Conservation (phyloP, 2,797 vertebrate genomes). For the Crax fasciolata region DNA sequence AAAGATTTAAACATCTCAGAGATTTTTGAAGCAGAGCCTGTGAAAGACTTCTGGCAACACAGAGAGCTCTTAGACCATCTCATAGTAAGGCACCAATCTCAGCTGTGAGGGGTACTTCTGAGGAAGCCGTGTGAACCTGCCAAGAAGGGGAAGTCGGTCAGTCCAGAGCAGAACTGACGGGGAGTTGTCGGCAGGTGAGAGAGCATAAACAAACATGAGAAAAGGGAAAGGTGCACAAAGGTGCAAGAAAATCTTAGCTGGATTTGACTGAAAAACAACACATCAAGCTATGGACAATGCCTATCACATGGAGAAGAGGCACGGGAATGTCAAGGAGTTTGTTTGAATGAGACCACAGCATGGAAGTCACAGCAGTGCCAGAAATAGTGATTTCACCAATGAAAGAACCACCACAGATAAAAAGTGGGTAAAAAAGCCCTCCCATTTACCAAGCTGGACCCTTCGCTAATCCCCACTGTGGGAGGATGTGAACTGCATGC, state of each 20-base stretch:
- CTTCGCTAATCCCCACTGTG: constrained; percentile 40
- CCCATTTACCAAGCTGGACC: constrained; percentile 34
- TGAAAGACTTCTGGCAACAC: constrained; percentile 23
- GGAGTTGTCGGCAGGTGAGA: not conserved
- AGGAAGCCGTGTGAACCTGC: not conserved
- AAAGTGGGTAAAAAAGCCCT: constrained; percentile 3
- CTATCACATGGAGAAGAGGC: constrained; percentile 17
- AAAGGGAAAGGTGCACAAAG: not conserved
- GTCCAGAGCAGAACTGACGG: not conserved
- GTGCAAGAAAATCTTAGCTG: constrained; percentile 2
- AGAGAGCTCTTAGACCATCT: not conserved
- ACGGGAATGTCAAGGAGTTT: constrained; percentile 27
- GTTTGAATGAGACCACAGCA: constrained; percentile 32
- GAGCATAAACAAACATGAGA: not conserved
- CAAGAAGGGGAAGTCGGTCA: not conserved
- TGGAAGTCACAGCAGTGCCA: constrained; percentile 43
- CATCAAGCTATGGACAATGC: not conserved
- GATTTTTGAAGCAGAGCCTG: constrained; percentile 17
- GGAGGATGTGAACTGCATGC: constrained; percentile 60
- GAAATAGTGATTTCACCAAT: constrained; percentile 48
- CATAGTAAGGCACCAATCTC: not conserved
- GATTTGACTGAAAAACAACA: constrained; percentile 6
- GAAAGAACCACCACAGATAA: constrained; percentile 56
- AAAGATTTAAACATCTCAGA: constrained; percentile 39
- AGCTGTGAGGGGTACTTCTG: not conserved